Base-by-base conservation (phyloP, 2,113 vertebrate species). In the Varanus komodoensis region DNA sequence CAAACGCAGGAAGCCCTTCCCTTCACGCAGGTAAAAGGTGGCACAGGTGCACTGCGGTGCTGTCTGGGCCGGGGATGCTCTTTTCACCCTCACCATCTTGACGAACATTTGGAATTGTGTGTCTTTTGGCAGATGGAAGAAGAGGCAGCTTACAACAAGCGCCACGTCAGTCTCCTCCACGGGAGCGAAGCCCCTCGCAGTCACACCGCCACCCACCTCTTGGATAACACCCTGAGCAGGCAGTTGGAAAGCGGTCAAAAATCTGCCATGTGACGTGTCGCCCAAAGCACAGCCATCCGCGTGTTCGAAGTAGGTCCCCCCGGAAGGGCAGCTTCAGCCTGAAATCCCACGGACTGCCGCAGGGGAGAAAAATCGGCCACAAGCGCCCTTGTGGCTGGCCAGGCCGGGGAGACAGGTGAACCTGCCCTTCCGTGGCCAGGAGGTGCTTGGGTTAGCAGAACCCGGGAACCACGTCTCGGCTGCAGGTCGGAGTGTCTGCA, bases 61-160 rank as follows among this genome's bases (percentile, higher is more conserved):
- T 32, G 21, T 17, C 71, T n/a, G 11, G 12, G 69, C 5, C 67
- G 19, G 38, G 38, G 17, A 61, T 87, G 34, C 32, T 61, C 34
- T 61, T 78, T 87, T 67, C 19, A 27, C 78, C 29, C 74, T 77
- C 77, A 81, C 54, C 86, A 91, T 86, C 57, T 64, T 90, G 78
- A 34, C 27, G 73, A 93, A 68, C 69, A 88, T 90, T 93, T 90
- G 89, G 89, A n/a, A 73, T 89, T 54, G 73, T 69, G 69, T 29
- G 1, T 85, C 23, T 67, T 80, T 52, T 8, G 29, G 50, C 75
- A 48, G 68, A 91, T 90, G 95, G 92, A 84, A 86, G 77, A 84
- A 92, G 82, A 67, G 91, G 23, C 52, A 68, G 71, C 86, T 3
- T 74, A 27, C 23, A 68, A 89, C 54, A 54, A 12, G 75, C 73